These are phyloP conservation scores for Drosophila cyrtoloma DNA, from an alignment of 2,888 invertebrate genomes.

Conservation along the genomic window DNA sequence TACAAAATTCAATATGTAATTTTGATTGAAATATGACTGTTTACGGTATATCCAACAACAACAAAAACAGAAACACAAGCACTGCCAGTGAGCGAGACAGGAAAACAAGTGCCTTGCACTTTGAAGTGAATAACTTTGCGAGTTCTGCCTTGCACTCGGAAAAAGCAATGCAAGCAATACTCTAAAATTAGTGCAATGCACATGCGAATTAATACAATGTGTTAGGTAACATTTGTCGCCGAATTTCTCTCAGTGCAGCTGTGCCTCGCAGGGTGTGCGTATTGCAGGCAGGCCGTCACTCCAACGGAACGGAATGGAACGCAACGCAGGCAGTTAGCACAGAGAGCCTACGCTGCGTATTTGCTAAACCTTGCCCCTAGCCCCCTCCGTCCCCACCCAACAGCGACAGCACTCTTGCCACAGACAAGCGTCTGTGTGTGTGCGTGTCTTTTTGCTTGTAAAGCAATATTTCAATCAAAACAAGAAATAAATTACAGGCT, in stretches of 20 bases:
- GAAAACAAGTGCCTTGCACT: conserved; percentile 43
- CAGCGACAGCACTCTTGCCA: not conserved
- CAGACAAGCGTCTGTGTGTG: conserved; percentile 32
- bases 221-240: not conserved
- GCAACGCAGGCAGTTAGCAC: conserved; percentile 17
- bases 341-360: conserved; percentile 63
- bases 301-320: conserved; percentile 28
- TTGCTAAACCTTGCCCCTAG: conserved; percentile 56
- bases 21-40: conserved; percentile 82
- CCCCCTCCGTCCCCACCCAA: not conserved
- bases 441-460: conserved; percentile 74
- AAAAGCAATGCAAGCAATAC: not conserved
- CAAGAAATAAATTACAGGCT: conserved; percentile 78
- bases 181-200: not conserved
- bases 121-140: not conserved
- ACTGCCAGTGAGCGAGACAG: conserved; percentile 5
- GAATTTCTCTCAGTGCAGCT: conserved; percentile 52
- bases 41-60: conserved; percentile 42
- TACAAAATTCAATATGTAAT: conserved; percentile 67
- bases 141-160: not conserved
- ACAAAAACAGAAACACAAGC: conserved; percentile 42
- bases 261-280: conserved; percentile 69
- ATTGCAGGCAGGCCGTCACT: conserved; percentile 68
- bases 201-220: not conserved
- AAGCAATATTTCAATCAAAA: conserved; percentile 83